phyloP scores from a whole-genome alignment of 2,797 vertebrate species.

The Sylvilagus floridanus region DNA sequence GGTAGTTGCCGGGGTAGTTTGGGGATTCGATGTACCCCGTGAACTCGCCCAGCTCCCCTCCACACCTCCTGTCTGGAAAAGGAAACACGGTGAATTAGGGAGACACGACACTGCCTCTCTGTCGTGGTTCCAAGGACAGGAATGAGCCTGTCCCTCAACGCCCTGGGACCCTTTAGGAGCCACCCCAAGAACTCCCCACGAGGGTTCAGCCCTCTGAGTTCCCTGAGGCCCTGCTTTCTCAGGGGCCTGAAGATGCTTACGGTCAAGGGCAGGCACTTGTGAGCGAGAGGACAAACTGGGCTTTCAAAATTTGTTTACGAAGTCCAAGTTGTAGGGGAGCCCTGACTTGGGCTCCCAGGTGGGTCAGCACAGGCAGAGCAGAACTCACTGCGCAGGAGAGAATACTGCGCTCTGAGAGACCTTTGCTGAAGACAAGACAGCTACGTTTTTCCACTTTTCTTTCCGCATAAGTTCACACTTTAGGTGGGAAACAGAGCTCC shows the following conservation, averaged over 20 bases:
- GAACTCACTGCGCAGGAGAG: not conserved
- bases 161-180: not conserved
- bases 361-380: not conserved
- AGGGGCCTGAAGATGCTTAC: not conserved
- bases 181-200: not conserved
- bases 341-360: not conserved
- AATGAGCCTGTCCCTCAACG: not conserved
- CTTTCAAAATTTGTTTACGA: constrained; percentile 44
- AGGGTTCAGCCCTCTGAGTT: not conserved
- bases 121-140: not conserved
- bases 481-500: constrained; percentile 16
- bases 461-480: constrained; percentile 8
- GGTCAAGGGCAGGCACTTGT: not conserved
- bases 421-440: not conserved
- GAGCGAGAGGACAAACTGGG: not conserved
- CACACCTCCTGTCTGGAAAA: constrained; percentile 94
- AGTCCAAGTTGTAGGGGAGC: not conserved
- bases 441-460: constrained; percentile 2
- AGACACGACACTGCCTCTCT: not conserved
- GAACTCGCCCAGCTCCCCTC: constrained; percentile 97
- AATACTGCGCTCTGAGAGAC: not conserved
- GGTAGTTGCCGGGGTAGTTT: constrained; percentile 98
- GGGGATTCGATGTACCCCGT: constrained; percentile 98
- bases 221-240: not conserved
- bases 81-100: constrained; percentile 1